Conservation (phyloP, 2,113 vertebrate genomes). For the Myxocyprinus asiaticus region DNA sequence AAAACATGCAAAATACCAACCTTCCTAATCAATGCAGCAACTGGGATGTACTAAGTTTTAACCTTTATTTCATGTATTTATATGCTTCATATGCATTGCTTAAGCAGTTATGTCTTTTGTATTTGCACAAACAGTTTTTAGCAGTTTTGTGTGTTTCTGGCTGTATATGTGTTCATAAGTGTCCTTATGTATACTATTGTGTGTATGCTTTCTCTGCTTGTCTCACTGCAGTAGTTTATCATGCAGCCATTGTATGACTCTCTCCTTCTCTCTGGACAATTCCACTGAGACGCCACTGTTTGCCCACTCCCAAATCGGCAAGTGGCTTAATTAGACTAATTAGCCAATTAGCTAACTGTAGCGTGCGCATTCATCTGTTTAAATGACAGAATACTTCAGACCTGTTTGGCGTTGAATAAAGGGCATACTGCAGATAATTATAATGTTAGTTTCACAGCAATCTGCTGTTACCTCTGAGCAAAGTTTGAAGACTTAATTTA, state of each 20-base stretch:
- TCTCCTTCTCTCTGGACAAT: conserved; percentile 10
- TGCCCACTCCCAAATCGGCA: conserved; percentile 49
- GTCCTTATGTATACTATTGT: not conserved
- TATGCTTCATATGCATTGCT: too few species aligned
- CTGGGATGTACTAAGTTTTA: too few species aligned
- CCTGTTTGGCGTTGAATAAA: conserved; percentile 43
- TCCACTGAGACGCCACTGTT: conserved; percentile 50
- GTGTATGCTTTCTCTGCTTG: not conserved
- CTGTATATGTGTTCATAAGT: too few species aligned
- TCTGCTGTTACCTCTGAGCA: not conserved
- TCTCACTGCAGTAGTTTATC: conserved; percentile 37
- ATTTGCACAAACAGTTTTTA: too few species aligned
- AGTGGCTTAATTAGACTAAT: conserved; percentile 52
- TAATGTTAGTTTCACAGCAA: conserved; percentile 43
- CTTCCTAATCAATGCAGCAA: too few species aligned
- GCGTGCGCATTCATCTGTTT: conserved; percentile 51
- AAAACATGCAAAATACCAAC: too few species aligned
- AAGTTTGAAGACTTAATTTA: conserved; percentile 31
- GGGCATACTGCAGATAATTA: conserved; percentile 55
- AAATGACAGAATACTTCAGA: conserved; percentile 52
- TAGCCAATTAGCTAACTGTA: conserved; percentile 56
- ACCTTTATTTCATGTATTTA: too few species aligned
- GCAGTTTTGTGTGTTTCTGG: too few species aligned
- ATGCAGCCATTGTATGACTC: conserved; percentile 31
- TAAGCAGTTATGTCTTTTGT: too few species aligned